Evolutionary conservation across 2,888 invertebrate species (phyloP).

Genomic region (Lepidocyrtoides sp.): DNA sequence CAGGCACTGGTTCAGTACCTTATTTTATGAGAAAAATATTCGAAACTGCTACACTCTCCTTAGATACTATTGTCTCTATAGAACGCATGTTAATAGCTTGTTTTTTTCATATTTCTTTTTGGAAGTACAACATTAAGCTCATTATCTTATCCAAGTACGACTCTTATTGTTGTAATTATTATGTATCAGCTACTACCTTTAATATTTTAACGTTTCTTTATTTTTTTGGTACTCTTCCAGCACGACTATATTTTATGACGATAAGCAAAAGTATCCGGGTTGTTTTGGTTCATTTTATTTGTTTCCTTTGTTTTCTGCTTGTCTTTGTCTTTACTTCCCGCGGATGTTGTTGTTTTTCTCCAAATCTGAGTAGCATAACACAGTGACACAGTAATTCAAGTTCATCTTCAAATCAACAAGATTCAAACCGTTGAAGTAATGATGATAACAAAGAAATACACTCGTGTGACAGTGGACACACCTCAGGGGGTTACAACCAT

Average conservation of each 20-base stretch:
- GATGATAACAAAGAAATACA: neutral
- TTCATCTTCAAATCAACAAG: neutral
- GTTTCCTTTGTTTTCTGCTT: neutral
- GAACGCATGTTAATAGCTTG: too few relatives aligned
- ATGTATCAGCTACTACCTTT: constrained; percentile 10
- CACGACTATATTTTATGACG: neutral
- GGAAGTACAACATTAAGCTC: neutral
- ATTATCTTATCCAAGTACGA: neutral
- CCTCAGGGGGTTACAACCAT: neutral
- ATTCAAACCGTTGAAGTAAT: neutral
- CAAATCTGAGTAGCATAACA: neutral
- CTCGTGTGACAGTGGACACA: neutral
- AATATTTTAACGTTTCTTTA: neutral
- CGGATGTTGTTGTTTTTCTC: neutral
- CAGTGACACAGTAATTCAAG: too few relatives aligned
- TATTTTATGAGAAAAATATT: too few relatives aligned
- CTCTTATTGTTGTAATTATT: neutral
- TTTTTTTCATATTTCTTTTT: neutral
- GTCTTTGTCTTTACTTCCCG: neutral
- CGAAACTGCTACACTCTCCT: neutral
- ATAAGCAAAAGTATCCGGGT: neutral
- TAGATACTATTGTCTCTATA: neutral
- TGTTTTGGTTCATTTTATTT: neutral
- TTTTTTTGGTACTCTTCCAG: constrained; percentile 17
- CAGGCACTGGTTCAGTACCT: too few relatives aligned